Evolutionary conservation across 92 coral and sea anemone genomes (phyloP).

Genomic region (Actinostola sp.): DNA sequence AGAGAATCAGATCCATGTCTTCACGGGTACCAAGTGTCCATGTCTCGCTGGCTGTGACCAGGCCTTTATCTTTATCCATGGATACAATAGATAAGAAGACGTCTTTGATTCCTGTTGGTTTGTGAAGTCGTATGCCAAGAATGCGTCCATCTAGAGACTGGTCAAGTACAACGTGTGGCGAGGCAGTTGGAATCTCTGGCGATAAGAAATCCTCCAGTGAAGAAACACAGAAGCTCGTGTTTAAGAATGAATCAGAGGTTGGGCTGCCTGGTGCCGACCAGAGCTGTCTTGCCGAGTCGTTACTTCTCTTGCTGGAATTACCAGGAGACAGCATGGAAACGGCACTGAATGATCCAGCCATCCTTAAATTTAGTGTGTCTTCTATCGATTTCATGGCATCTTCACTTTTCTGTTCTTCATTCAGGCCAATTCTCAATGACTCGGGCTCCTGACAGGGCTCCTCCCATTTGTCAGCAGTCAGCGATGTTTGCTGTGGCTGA

Average conservation of each 20-base stretch:
- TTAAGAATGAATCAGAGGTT: neutral
- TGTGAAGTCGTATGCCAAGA: constrained; percentile 29
- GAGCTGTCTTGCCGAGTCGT: neutral
- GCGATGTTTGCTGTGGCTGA: neutral
- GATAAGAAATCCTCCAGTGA: constrained; percentile 25
- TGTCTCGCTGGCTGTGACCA: constrained; percentile 8
- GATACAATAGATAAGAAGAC: constrained; percentile 3
- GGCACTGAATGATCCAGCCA: constrained; percentile 4
- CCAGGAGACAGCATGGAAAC: constrained; percentile 1
- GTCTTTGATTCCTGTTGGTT: constrained; percentile 28
- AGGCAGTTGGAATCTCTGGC: constrained; percentile 16
- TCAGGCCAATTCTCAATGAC: neutral
- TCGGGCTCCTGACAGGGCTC: neutral
- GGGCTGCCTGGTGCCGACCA: constrained; percentile 2
- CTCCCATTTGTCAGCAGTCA: neutral
- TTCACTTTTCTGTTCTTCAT: neutral
- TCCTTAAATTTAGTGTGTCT: neutral
- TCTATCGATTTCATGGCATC: neutral
- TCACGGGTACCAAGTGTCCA: constrained; percentile 31
- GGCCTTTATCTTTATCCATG: constrained; percentile 13
- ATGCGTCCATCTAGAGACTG: neutral
- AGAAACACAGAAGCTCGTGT: constrained; percentile 23
- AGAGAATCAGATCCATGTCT: constrained; percentile 27
- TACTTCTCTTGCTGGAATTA: neutral
- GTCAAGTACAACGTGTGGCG: neutral